These are phyloP conservation scores for Furcifer pardalis DNA, from an alignment of 2,797 vertebrate genomes.

Conservation along the genomic window DNA sequence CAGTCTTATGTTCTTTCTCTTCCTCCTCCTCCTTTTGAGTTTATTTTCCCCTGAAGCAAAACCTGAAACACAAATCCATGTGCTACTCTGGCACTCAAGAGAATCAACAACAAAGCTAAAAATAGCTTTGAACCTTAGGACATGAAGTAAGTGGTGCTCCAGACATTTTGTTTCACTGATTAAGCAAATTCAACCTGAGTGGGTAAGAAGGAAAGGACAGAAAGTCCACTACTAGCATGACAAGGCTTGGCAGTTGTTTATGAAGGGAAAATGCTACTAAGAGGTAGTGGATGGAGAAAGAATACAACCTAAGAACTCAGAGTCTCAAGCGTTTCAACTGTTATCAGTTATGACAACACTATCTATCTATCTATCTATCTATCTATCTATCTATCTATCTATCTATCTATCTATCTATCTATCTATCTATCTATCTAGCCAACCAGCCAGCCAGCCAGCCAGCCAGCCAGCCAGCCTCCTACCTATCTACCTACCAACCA, in stretches of 20 bases:
- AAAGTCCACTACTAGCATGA: too few relatives aligned
- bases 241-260: too few relatives aligned
- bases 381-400: too few relatives aligned
- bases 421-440: too few relatives aligned
- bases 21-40: constrained; percentile 41
- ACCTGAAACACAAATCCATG: constrained; percentile 66
- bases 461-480: too few relatives aligned
- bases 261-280: too few relatives aligned
- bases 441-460: too few relatives aligned
- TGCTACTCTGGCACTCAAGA: constrained; percentile 65
- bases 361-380: too few relatives aligned
- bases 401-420: too few relatives aligned
- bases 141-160: constrained; percentile 45
- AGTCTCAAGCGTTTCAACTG: neutral
- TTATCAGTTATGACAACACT: neutral
- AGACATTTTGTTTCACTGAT: constrained; percentile 58
- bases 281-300: too few relatives aligned
- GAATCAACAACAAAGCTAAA: constrained; percentile 61
- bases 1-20: neutral
- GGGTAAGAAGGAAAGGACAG: constrained; percentile 34
- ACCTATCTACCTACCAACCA: too few relatives aligned
- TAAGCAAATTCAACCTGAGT: constrained; percentile 72
- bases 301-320: neutral
- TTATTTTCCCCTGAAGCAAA: neutral
- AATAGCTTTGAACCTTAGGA: constrained; percentile 67